Evolutionary conservation across 2,113 vertebrate genomes (phyloP).

Genomic region (Donacobius atricapilla): DNA sequence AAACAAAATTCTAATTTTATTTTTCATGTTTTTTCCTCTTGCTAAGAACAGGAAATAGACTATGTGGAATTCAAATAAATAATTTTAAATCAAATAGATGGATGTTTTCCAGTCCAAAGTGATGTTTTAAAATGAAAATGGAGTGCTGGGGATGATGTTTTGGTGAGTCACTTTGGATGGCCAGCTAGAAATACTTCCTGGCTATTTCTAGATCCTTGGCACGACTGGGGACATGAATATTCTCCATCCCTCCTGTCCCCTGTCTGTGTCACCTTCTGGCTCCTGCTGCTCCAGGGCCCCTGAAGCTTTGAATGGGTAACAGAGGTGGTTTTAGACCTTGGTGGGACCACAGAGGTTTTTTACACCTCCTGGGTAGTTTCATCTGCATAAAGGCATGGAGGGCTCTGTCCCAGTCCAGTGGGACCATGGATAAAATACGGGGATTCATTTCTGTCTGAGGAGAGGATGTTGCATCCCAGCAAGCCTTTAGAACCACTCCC

Average conservation of each 20-base stretch:
- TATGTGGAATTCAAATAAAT: not conserved
- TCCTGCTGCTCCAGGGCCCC: not conserved
- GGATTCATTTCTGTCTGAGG: not conserved
- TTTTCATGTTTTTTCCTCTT: not conserved
- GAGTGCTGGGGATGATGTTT: not conserved
- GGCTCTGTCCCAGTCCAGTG: not conserved
- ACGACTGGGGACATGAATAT: fast-evolving
- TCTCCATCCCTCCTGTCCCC: not conserved
- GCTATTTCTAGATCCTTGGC: not conserved
- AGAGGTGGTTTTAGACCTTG: fast-evolving
- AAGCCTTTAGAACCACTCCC: not conserved
- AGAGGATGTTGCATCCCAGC: not conserved
- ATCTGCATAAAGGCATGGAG: not conserved
- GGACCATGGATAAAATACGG: not conserved
- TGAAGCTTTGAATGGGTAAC: not conserved
- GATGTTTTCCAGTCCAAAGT: not conserved
- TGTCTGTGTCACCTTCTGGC: not conserved
- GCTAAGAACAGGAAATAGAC: not conserved
- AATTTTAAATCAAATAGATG: not conserved
- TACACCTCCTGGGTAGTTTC: not conserved
- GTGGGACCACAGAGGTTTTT: not conserved
- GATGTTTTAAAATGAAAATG: not conserved
- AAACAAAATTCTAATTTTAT: not conserved
- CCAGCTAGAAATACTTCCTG: not conserved
- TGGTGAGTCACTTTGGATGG: not conserved